Evolutionary conservation across 2,888 invertebrate species (phyloP), one percentile per base, ranked within the genome.

Genomic region (Tinea trinotella): DNA sequence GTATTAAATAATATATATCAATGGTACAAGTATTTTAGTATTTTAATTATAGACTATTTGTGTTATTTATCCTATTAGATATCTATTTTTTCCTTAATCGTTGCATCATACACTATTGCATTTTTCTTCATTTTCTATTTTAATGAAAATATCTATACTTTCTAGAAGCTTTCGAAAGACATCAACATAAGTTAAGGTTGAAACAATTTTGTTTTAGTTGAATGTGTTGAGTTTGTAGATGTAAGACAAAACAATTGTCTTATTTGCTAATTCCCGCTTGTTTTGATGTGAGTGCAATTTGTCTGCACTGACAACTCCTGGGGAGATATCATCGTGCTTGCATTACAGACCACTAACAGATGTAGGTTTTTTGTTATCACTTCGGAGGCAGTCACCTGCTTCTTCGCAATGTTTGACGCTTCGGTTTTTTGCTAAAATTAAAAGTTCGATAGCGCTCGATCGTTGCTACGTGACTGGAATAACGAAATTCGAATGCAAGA

Each of bases 241-340:
- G 67, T 69, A 61, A 15, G 2, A 40, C 64, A 67, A 71, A 74
- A 75, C 74, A 75, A 74, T 74, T 68, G 69, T 64, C 68, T 1
- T 7, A 40, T 40, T 40, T 40, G 40, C 13, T 40, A 13, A 40
- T 40, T 40, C 40, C 69, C 65, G 64, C 70, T 68, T 71, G 73
- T 71, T 71, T 77, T 77, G 76, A 78, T 74, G 78, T 74, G 78
- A 78, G 65, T 74, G 73, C 82, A 83, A 84, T 84, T 84, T 84
- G 84, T 83, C 82, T 75, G 66, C 59, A 59, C 64, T 73, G 78
- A 79, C 76, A 71, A 75, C 71, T 74, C 74, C 75, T 76, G 76
- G 76, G 73, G 73, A 77, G 82, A 83, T 82, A 84, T 83, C 74
- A 83, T 83, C 83, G 73, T 76, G 70, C 72, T 73, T 78, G 76